These are phyloP conservation scores for Epizoanthus rinbou DNA, from an alignment of 92 coral and sea anemone genomes.

Conservation along the genomic window DNA sequence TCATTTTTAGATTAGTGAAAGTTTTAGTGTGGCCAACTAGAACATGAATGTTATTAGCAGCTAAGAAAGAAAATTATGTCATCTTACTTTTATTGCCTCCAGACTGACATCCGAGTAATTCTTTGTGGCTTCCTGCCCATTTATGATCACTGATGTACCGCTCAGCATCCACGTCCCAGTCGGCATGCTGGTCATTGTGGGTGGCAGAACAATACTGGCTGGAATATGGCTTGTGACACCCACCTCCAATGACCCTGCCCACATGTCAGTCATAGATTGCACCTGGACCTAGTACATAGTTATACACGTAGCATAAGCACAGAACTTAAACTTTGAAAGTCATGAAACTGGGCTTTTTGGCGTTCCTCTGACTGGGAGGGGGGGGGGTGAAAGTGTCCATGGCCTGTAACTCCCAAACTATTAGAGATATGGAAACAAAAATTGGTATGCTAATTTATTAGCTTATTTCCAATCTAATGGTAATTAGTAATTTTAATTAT, in stretches of 20 bases:
- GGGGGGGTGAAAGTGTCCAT: too few species aligned
- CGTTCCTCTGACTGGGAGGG: too few species aligned
- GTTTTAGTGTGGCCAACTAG: neutral
- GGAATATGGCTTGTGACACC: conserved; percentile 89
- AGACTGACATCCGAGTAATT: conserved; percentile 67
- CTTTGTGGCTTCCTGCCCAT: conserved; percentile 74
- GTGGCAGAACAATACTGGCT: conserved; percentile 73
- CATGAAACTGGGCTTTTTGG: too few species aligned
- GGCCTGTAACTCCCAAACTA: too few species aligned
- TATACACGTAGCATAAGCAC: neutral
- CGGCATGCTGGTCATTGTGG: conserved; percentile 96
- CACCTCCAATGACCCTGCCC: conserved; percentile 97
- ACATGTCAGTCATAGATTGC: conserved; percentile 81
- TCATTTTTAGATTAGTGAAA: neutral
- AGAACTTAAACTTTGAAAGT: neutral
- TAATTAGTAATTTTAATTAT: too few species aligned
- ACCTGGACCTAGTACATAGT: conserved; percentile 58
- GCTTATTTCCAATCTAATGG: too few species aligned
- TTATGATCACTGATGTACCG: conserved; percentile 75
- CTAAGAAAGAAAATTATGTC: neutral
- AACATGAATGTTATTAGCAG: neutral
- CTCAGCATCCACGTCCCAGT: conserved; percentile 98
- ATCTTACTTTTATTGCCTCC: conserved; percentile 68
- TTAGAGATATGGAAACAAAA: too few species aligned
- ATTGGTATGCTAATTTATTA: too few species aligned